A percentile compares a stretch with the other conserved stretches of the same genome.
Evolutionary conservation across 2,888 invertebrate species (phyloP).

Genomic region (Lordiphosa fenestrarum): DNA sequence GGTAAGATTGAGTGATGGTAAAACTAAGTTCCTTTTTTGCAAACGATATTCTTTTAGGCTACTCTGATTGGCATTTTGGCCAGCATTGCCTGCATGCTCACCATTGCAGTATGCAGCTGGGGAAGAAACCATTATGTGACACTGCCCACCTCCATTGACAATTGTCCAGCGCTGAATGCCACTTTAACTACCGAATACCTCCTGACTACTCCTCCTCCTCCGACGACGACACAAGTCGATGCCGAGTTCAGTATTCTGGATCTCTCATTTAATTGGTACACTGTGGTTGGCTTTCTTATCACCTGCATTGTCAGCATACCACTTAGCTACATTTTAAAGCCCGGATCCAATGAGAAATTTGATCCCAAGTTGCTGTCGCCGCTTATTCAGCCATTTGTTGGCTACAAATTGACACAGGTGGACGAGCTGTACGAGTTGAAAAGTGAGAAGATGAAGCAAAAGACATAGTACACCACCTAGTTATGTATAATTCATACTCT

Average conservation of each 20-base stretch:
- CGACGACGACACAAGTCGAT: background rate
- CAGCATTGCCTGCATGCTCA: conserved; percentile 64
- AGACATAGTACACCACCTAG: conserved; percentile 7
- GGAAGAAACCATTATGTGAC: conserved; percentile 61
- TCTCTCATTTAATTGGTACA: conserved; percentile 84
- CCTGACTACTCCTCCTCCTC: no score
- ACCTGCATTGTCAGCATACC: conserved; percentile 81
- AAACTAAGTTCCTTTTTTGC: background rate
- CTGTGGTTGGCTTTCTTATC: conserved; percentile 81
- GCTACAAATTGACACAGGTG: conserved; percentile 40
- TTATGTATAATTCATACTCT: no score
- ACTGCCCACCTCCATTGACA: conserved; percentile 56
- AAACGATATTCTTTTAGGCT: conserved; percentile 42
- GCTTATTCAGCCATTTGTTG: conserved; percentile 49
- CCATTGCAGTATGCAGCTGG: conserved; percentile 68
- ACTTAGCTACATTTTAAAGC: conserved; percentile 81
- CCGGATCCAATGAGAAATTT: conserved; percentile 51
- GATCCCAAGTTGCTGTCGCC: conserved; percentile 70
- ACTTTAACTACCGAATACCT: conserved; percentile 14
- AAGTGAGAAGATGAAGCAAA: conserved; percentile 12
- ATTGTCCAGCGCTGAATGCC: conserved; percentile 61
- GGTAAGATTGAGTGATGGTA: conserved; percentile 39
- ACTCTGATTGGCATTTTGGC: conserved; percentile 62
- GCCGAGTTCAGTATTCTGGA: conserved; percentile 80
- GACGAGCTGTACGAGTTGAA: conserved; percentile 35